Evolutionary conservation across 2,888 invertebrate species (phyloP).

Genomic region (Dermolepida albohirtum): DNA sequence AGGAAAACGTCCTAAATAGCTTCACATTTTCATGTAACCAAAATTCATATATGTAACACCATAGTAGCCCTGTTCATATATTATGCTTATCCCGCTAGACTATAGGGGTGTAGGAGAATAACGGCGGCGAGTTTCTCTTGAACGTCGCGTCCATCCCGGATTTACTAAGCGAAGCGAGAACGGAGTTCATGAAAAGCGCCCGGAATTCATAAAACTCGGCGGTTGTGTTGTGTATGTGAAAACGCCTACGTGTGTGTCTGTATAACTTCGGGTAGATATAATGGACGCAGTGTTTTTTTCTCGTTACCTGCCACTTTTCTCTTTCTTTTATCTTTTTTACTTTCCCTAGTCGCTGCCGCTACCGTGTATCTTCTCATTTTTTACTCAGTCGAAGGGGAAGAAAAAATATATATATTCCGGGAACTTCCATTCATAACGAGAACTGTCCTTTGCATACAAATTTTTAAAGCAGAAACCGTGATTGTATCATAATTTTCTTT

Average conservation of each 20-base stretch:
- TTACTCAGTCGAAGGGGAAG: not conserved
- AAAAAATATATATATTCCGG: not conserved
- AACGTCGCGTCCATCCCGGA: conserved; percentile 26
- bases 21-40: too few relatives aligned
- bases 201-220: conserved; percentile 34
- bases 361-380: too few relatives aligned
- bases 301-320: conserved; percentile 22
- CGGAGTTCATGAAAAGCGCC: conserved; percentile 13
- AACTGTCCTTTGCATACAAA: conserved; percentile 25
- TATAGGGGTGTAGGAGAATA: too few relatives aligned
- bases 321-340: not conserved
- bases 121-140: not conserved
- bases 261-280: conserved; percentile 15
- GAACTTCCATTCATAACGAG: conserved; percentile 12
- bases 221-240: too few relatives aligned
- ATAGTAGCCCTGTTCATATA: conserved; percentile 4
- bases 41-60: too few relatives aligned
- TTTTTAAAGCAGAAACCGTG: not conserved
- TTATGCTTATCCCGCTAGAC: conserved; percentile 10
- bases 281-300: conserved; percentile 24
- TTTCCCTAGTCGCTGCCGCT: too few relatives aligned
- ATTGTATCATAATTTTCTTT: conserved; percentile 22
- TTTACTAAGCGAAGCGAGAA: conserved; percentile 19
- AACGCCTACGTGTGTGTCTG: too few relatives aligned
- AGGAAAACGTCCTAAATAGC: too few relatives aligned